Evolutionary conservation across 2,888 invertebrate species (phyloP).

Genomic region (Parelbella ahira): DNA sequence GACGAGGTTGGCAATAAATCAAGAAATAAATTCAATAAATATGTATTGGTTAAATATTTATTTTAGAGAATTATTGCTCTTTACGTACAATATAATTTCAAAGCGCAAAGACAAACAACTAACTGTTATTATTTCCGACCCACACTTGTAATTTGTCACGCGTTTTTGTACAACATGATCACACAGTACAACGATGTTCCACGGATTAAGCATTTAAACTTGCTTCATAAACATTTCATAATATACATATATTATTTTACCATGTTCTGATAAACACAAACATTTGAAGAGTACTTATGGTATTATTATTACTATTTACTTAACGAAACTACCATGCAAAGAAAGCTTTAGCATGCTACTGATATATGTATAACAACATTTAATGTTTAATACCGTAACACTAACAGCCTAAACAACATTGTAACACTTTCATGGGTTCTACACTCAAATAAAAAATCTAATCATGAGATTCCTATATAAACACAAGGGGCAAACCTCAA

Average conservation of each 20-base stretch:
- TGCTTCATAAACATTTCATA: conserved; percentile 49
- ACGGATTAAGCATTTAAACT: conserved; percentile 51
- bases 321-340: conserved; percentile 69
- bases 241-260: conserved; percentile 66
- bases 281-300: conserved; percentile 54
- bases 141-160: conserved; percentile 53
- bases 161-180: conserved; percentile 58
- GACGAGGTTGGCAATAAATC: conserved; percentile 31
- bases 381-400: conserved; percentile 56
- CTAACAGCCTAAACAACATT: conserved; percentile 51
- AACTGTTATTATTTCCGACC: conserved; percentile 51
- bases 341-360: conserved; percentile 64
- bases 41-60: conserved; percentile 76
- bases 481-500: conserved; percentile 34
- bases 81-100: conserved; percentile 61
- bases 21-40: conserved; percentile 41
- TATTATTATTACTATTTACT: conserved; percentile 50
- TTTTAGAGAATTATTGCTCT: conserved; percentile 62
- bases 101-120: conserved; percentile 70
- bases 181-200: conserved; percentile 41
- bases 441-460: conserved; percentile 45
- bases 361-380: conserved; percentile 62
- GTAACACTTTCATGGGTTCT: conserved; percentile 36
- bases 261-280: conserved; percentile 54
- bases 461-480: conserved; percentile 45